These are phyloP conservation scores for Carcinoscorpius rotundicauda DNA, from an alignment of 1,140 invertebrate species.

Conservation along the genomic window DNA sequence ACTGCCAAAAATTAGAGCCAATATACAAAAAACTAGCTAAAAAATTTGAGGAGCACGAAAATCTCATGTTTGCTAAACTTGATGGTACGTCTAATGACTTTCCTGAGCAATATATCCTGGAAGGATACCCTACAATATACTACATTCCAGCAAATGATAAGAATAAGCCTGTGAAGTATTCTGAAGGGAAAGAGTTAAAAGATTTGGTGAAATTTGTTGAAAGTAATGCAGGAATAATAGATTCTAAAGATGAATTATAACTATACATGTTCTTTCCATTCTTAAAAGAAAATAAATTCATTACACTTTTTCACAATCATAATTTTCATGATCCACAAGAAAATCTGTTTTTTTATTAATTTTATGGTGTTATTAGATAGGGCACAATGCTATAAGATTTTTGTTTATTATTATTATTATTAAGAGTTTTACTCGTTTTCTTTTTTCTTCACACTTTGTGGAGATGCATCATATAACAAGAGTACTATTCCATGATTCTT, in stretches of 20 bases:
- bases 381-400: too few relatives aligned
- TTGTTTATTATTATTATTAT: too few relatives aligned
- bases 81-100: conserved; percentile 41
- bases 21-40: conserved; percentile 36
- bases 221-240: conserved; percentile 9
- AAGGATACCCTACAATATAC: conserved; percentile 42
- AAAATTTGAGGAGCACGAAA: conserved; percentile 28
- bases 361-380: too few relatives aligned
- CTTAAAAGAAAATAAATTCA: too few relatives aligned
- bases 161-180: conserved; percentile 35
- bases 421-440: too few relatives aligned
- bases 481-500: too few relatives aligned
- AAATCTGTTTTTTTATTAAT: too few relatives aligned
- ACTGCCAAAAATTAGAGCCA: conserved; percentile 38
- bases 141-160: conserved; percentile 37
- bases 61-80: conserved; percentile 39
- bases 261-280: too few relatives aligned
- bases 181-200: conserved; percentile 34
- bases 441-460: too few relatives aligned
- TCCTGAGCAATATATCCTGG: conserved; percentile 36
- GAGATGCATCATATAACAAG: too few relatives aligned
- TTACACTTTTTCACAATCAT: too few relatives aligned
- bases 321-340: too few relatives aligned
- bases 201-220: conserved; percentile 29
- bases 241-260: conserved; percentile 22